phyloP scores from a whole-genome alignment of 2,888 invertebrate genomes.

The Bibio marci region DNA sequence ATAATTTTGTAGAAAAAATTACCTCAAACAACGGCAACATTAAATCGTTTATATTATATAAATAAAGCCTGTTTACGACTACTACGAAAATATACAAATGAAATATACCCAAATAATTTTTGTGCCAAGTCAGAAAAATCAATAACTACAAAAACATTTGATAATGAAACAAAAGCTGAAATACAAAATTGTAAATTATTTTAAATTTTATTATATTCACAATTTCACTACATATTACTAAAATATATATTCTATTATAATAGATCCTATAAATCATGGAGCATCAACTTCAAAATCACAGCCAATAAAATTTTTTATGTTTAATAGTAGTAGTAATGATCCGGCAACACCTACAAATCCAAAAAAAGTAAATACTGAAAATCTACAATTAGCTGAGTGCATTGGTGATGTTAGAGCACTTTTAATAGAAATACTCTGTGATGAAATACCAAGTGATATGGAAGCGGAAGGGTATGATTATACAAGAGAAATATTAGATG shows the following conservation, averaged over 20 bases:
- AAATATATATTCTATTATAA: no score
- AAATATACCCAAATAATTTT: conserved; percentile 69
- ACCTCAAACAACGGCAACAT: conserved; percentile 29
- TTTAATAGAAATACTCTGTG: conserved; percentile 67
- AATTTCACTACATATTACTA: background rate
- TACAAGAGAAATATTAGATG: conserved; percentile 61
- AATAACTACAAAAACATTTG: conserved; percentile 9
- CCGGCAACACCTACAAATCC: conserved; percentile 12
- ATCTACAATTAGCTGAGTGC: conserved; percentile 64
- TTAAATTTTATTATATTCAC: background rate
- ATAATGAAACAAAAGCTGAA: conserved; percentile 10
- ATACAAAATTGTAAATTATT: conserved; percentile 1
- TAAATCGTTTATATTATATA: conserved; percentile 73
- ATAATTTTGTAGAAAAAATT: conserved; percentile 15
- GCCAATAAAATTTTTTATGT: conserved; percentile 1
- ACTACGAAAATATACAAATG: conserved; percentile 70
- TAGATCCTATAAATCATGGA: conserved; percentile 2
- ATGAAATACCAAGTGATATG: conserved; percentile 36
- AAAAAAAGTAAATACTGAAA: conserved; percentile 33
- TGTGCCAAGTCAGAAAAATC: conserved; percentile 1
- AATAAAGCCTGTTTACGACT: conserved; percentile 68
- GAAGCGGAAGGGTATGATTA: conserved; percentile 36
- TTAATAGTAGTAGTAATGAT: conserved; percentile 8
- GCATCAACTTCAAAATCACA: conserved; percentile 5
- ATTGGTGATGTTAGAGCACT: conserved; percentile 72